Evolutionary conservation across 2,113 vertebrate genomes (phyloP), one percentile per base, ranked within the genome.

Genomic region (Dasyurus viverrinus): DNA sequence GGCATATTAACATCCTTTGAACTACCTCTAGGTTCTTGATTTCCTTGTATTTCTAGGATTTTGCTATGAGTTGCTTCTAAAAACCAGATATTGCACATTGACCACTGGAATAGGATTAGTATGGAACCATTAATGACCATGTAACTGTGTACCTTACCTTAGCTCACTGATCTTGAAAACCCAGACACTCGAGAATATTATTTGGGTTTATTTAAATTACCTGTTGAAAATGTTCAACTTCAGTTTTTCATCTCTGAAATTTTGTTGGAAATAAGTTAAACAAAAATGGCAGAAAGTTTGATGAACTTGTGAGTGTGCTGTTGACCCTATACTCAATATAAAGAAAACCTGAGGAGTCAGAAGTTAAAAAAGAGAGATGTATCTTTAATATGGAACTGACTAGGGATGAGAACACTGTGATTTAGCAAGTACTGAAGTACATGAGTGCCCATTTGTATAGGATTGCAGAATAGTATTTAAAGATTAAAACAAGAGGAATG

Each of bases 211-310:
- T 54, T 89, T 91, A n/a, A 90, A 47, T 42, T 92, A 68, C 55
- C 68, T 97, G 46, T 91, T 91, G 22, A 16, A 89, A 89, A 68
- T 92, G 57, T 47, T 68, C 91, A 91, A 30, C 91, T 54, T 23
- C 11, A 7, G 7, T 46, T 76, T 94, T 60, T 89, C 90, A 16
- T 1, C 12, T 53, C 76, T 93, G 48, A 89, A 91, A 52, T 68
- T 93, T 93, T n/a, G 47, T 95, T 3, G 60, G 42, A 84, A 84
- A 22, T 22, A 42, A 84, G 47, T 90, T 90, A 50, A 84, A 50
- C 46, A 25, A 50, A 47, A 47, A 47, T 47, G 12, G 2, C 89
- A 26, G 24, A 90, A 50, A 27, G 48, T 90, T 90, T 90, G 89
- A 48, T 90, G 10, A 25, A 25, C 27, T 50, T 50, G 47, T 90